These are phyloP conservation scores for Daboia siamensis DNA, from an alignment of 2,113 vertebrate genomes.

Conservation along the genomic window DNA sequence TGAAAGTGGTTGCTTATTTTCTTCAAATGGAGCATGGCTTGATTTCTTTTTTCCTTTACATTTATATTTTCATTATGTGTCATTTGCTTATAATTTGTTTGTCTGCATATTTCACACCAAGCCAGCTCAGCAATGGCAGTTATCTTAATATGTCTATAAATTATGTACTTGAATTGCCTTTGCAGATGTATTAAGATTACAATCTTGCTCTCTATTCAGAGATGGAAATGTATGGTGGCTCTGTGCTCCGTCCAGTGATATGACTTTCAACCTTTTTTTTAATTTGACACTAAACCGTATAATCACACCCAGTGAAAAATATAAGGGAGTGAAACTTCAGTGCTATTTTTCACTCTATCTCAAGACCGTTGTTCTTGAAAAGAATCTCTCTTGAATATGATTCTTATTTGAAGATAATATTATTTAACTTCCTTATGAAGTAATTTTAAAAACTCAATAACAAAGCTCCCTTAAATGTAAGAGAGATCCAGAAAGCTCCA, in stretches of 20 bases:
- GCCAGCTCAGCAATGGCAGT: neutral
- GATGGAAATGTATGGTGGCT: neutral
- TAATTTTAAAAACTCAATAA: neutral
- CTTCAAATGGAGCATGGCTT: neutral
- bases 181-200: neutral
- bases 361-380: neutral
- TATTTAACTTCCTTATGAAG: neutral
- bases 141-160: neutral
- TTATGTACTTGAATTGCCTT: neutral
- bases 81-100: neutral
- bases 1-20: neutral
- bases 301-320: neutral
- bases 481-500: neutral
- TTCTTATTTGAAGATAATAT: neutral
- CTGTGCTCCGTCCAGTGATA: neutral
- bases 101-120: neutral
- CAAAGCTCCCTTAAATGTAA: neutral
- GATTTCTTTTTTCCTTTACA: neutral
- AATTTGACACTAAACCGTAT: neutral
- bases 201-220: neutral
- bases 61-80: constrained; percentile 18
- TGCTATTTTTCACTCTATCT: no score
- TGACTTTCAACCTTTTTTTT: neutral
- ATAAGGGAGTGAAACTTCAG: neutral
- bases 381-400: neutral